These are phyloP conservation scores for Paratrypauchen microcephalus DNA, from an alignment of 2,797 vertebrate genomes.

Conservation along the genomic window DNA sequence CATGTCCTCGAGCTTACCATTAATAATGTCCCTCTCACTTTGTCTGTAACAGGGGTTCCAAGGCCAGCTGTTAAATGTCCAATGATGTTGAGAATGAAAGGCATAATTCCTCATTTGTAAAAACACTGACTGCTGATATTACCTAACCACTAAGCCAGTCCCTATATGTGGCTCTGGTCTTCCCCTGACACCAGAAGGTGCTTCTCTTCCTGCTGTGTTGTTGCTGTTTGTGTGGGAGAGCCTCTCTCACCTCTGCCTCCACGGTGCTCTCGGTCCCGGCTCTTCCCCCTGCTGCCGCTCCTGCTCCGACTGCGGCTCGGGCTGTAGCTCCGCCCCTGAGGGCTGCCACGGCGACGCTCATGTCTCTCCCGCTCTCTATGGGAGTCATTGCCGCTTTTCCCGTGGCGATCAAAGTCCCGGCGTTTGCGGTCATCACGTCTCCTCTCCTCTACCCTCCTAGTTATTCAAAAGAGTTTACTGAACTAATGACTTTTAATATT, in stretches of 20 bases:
- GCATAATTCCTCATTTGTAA: constrained; percentile 48
- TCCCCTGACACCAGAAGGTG: constrained; percentile 11
- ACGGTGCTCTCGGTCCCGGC: constrained; percentile 85
- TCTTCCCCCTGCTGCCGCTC: constrained; percentile 89
- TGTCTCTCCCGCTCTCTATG: constrained; percentile 94
- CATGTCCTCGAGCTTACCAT: neutral
- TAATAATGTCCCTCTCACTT: constrained; percentile 47
- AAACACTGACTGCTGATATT: constrained; percentile 11
- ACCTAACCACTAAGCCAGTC: neutral
- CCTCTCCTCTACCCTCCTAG: constrained; percentile 89
- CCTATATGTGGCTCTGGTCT: neutral
- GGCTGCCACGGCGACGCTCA: constrained; percentile 86
- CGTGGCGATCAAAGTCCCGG: constrained; percentile 88
- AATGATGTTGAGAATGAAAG: constrained; percentile 36
- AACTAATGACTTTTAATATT: neutral
- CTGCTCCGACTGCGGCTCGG: constrained; percentile 86
- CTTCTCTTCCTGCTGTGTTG: constrained; percentile 32
- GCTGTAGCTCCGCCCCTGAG: constrained; percentile 79
- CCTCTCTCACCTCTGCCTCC: constrained; percentile 84
- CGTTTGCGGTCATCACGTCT: constrained; percentile 92
- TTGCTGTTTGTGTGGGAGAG: constrained; percentile 18
- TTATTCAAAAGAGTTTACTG: constrained; percentile 1
- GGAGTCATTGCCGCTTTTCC: constrained; percentile 81
- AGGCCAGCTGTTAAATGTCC: constrained; percentile 33
- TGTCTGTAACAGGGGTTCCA: constrained; percentile 44